Conservation (phyloP, 2,888 invertebrate species). For the Philopedon plagiatum region DNA sequence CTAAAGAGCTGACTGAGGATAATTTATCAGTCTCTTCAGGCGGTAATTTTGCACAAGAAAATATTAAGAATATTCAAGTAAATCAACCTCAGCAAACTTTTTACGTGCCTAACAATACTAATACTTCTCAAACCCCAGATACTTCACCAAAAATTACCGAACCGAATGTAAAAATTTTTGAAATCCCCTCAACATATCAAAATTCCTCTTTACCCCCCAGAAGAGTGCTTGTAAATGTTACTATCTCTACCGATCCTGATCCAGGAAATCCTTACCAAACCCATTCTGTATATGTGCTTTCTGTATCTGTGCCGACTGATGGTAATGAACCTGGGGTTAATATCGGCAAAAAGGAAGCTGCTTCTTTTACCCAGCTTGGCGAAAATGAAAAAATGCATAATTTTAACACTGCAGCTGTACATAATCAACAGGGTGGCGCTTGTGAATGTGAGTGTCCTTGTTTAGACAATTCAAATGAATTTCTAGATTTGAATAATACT, state of each 20-base stretch:
- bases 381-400: slow-evolving; percentile 47
- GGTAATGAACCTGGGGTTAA: slow-evolving; percentile 73
- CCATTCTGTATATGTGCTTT: slow-evolving; percentile 83
- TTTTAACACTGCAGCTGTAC: slow-evolving; percentile 25
- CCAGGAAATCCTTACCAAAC: slow-evolving; percentile 70
- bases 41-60: background rate
- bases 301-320: slow-evolving; percentile 83
- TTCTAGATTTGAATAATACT: slow-evolving; percentile 59
- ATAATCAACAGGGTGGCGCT: slow-evolving; percentile 71
- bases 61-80: slow-evolving; percentile 56
- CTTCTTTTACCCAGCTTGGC: slow-evolving; percentile 35
- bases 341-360: slow-evolving; percentile 63
- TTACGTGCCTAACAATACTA: slow-evolving; percentile 56
- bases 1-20: slow-evolving; percentile 63
- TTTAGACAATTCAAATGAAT: slow-evolving; percentile 70
- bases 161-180: slow-evolving; percentile 62
- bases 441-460: slow-evolving; percentile 84
- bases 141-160: slow-evolving; percentile 13
- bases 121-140: slow-evolving; percentile 39
- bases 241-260: slow-evolving; percentile 81
- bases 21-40: slow-evolving; percentile 56
- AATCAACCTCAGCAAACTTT: slow-evolving; percentile 55
- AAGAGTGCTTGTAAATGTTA: slow-evolving; percentile 85
- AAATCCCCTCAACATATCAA: slow-evolving; percentile 60
- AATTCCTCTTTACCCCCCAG: slow-evolving; percentile 66